Evolutionary conservation across 1,140 invertebrate genomes (phyloP).

Genomic region (Tetranychus cinnabarinus): DNA sequence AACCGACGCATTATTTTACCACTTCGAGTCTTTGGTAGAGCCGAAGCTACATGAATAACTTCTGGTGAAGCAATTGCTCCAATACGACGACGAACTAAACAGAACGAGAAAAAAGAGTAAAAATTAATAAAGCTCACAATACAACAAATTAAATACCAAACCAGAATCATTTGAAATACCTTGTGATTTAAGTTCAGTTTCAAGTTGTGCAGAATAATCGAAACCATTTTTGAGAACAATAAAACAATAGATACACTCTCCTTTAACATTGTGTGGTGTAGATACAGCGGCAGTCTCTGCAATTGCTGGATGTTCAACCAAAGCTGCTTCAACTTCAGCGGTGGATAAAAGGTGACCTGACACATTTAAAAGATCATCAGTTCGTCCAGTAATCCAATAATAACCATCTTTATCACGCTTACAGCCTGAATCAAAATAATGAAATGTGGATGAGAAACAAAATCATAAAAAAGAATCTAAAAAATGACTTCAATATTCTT

Average conservation of each 20-base stretch:
- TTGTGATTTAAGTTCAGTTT: constrained; percentile 46
- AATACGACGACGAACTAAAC: constrained; percentile 59
- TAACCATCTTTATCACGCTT: constrained; percentile 71
- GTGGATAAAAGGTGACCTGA: constrained; percentile 92
- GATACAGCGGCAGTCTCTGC: constrained; percentile 87
- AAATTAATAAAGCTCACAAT: too few relatives aligned
- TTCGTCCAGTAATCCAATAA: constrained; percentile 83
- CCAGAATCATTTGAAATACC: constrained; percentile 20
- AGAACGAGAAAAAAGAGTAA: not conserved
- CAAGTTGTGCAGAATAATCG: constrained; percentile 20
- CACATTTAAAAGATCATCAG: constrained; percentile 95
- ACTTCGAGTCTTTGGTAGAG: constrained; percentile 82
- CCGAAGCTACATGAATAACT: constrained; percentile 68
- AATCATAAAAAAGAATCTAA: not conserved
- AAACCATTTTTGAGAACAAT: constrained; percentile 55
- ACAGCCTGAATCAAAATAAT: constrained; percentile 4
- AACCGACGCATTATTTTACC: constrained; percentile 95
- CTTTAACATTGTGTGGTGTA: constrained; percentile 73
- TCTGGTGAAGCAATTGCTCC: constrained; percentile 91
- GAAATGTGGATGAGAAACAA: not conserved
- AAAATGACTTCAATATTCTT: not conserved
- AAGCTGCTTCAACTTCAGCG: constrained; percentile 66
- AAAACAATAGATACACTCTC: constrained; percentile 89
- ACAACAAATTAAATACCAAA: too few relatives aligned
- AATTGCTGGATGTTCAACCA: constrained; percentile 55